Conservation (phyloP, 2,113 vertebrate genomes). For the Platysteira castanea region DNA sequence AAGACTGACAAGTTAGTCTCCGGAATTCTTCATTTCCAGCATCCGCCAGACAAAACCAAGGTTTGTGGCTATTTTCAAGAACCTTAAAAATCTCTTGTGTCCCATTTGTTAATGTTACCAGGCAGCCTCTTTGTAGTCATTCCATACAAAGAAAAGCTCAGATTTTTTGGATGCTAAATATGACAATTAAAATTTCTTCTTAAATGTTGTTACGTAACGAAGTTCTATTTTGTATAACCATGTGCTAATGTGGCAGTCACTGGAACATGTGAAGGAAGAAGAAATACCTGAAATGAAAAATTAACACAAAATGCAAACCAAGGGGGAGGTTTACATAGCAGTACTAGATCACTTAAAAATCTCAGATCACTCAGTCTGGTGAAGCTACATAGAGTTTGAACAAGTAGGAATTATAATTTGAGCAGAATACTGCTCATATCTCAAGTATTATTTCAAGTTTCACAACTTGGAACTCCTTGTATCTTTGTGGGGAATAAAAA, state of each 20-base stretch:
- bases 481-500: not conserved
- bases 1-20: constrained; percentile 60
- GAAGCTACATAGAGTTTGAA: not conserved
- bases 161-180: not conserved
- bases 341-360: not conserved
- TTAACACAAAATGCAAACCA: not conserved
- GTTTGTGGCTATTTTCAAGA: constrained; percentile 36
- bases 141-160: not conserved
- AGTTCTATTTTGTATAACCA: not conserved
- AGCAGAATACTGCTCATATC: not conserved
- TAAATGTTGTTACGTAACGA: not conserved
- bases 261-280: not conserved
- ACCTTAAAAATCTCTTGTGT: not conserved
- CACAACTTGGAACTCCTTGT: not conserved
- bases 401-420: not conserved
- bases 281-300: not conserved
- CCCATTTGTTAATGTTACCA: not conserved
- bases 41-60: constrained; percentile 32
- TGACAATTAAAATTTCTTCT: not conserved
- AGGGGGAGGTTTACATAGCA: not conserved
- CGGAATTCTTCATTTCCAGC: constrained; percentile 71
- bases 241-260: not conserved
- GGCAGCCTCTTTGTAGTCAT: not conserved
- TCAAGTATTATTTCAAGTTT: not conserved
- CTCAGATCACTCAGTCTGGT: not conserved